Percentiles rank a stretch among this genome's conserved stretches.
These are phyloP conservation scores for Champsocephalus esox DNA, from an alignment of 2,797 vertebrate genomes.

Conservation along the genomic window DNA sequence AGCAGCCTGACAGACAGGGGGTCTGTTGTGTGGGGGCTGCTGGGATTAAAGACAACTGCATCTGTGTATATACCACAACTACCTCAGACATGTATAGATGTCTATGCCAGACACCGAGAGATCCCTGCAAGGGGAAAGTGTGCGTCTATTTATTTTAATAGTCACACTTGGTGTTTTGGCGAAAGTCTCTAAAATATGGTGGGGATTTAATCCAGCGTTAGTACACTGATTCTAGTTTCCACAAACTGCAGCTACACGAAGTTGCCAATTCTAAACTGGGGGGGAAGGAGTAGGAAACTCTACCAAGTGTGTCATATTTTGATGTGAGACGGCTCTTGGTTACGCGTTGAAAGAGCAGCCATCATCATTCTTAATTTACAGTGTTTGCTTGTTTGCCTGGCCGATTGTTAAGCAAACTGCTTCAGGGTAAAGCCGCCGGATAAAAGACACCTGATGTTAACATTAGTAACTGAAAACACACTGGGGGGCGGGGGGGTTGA, in stretches of 20 bases:
- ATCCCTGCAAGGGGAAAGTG: conserved; percentile 78
- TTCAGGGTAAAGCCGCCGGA: neutral
- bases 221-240: conserved; percentile 65
- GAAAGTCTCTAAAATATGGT: conserved; percentile 57
- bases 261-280: conserved; percentile 24
- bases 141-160: conserved; percentile 79
- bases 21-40: conserved; percentile 53
- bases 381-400: conserved; percentile 22
- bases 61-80: conserved; percentile 65
- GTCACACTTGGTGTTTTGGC: conserved; percentile 70
- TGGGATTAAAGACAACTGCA: conserved; percentile 70
- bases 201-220: conserved; percentile 51
- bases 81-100: conserved; percentile 67
- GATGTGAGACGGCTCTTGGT: neutral
- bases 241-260: conserved; percentile 39
- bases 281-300: conserved; percentile 33
- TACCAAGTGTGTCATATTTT: conserved; percentile 19
- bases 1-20: conserved; percentile 19
- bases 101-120: conserved; percentile 64
- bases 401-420: conserved; percentile 21
- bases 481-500: neutral
- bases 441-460: conserved; percentile 26
- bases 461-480: conserved; percentile 5
- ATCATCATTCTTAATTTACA: conserved; percentile 8
- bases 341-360: conserved; percentile 32